Percentiles rank a stretch among this genome's conserved stretches.
phyloP scores from a whole-genome alignment of 2,797 vertebrate genomes.

The Phalanger gymnotis region DNA sequence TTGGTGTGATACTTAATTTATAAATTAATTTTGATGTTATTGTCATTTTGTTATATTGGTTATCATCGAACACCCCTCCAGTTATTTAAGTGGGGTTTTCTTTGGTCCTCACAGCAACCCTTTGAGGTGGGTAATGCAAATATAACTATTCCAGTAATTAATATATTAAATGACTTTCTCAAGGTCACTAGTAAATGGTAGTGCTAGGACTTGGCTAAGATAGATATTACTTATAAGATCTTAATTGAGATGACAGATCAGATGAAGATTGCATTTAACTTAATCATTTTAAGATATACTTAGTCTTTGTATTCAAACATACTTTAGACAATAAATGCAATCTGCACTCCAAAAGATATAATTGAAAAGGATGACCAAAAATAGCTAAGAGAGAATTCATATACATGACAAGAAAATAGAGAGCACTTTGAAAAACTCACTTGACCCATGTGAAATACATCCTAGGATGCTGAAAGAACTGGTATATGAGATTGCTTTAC shows the following conservation, averaged over 20 bases:
- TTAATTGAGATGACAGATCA: background rate
- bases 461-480: background rate
- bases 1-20: background rate
- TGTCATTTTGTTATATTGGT: background rate
- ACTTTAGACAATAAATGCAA: background rate
- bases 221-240: background rate
- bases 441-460: background rate
- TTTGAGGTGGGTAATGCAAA: background rate
- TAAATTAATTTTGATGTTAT: background rate
- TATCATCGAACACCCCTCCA: background rate
- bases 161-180: background rate
- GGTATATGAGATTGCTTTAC: background rate
- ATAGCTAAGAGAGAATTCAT: background rate
- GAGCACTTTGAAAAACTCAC: background rate
- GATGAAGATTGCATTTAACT: background rate
- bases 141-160: background rate
- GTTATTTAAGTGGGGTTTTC: background rate
- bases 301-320: background rate
- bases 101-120: background rate
- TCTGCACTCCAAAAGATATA: background rate
- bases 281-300: background rate
- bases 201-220: background rate
- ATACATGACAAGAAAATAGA: background rate
- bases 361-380: background rate
- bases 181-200: background rate